These are phyloP conservation scores for Ceratotherium simum DNA, from an alignment of 2,113 vertebrate species.

Conservation along the genomic window DNA sequence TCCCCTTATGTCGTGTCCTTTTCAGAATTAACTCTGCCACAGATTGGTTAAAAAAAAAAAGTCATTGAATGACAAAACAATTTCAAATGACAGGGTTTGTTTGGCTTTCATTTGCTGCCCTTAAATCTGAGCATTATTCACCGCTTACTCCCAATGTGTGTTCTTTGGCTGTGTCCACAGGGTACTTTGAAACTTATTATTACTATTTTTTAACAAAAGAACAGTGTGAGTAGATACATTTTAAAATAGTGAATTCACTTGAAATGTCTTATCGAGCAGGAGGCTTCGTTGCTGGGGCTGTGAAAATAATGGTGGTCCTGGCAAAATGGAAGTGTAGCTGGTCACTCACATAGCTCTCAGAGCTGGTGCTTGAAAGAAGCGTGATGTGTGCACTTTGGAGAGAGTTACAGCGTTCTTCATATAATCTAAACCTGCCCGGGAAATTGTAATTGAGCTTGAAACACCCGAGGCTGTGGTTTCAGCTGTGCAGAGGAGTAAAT, in stretches of 20 bases:
- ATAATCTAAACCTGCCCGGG: background rate
- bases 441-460: background rate
- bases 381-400: background rate
- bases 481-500: background rate
- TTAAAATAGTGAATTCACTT: background rate
- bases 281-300: background rate
- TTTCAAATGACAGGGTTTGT: background rate
- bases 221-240: background rate
- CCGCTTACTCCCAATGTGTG: background rate
- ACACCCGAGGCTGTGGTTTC: background rate
- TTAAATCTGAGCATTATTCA: background rate
- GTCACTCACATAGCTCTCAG: background rate
- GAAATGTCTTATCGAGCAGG: background rate
- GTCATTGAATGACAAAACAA: background rate
- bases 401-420: background rate
- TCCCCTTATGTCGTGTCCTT: conserved; percentile 32
- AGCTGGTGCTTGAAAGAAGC: background rate
- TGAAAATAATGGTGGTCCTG: background rate
- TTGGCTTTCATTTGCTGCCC: background rate
- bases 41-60: background rate
- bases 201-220: background rate
- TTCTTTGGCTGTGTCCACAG: background rate
- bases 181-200: background rate
- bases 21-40: background rate
- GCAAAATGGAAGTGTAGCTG: background rate